Conservation (phyloP, 2,797 vertebrate species). For the Anabas testudineus region DNA sequence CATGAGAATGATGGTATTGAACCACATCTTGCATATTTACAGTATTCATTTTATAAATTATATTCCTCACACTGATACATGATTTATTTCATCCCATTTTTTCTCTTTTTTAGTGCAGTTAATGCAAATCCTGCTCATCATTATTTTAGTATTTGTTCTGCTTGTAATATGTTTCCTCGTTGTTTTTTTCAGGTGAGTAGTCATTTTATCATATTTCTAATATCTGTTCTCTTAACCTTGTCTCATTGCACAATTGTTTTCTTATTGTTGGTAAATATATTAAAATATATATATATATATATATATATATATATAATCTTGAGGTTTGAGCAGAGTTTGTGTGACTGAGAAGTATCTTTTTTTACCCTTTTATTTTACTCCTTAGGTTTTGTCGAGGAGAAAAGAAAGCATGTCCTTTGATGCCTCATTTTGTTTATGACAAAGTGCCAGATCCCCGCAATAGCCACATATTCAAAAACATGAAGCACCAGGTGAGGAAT, state of each 20-base stretch:
- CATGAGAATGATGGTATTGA: conserved; percentile 19
- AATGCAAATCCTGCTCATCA: fast-evolving
- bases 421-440: conserved; percentile 25
- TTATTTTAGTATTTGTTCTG: fast-evolving
- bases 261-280: not conserved
- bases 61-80: not conserved
- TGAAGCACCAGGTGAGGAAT: conserved; percentile 74
- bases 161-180: fast-evolving
- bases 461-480: conserved; percentile 76
- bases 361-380: not conserved
- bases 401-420: conserved; percentile 22
- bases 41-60: not conserved
- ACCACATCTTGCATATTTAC: not conserved
- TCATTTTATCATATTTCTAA: not conserved
- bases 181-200: conserved; percentile 47
- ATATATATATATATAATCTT: no score
- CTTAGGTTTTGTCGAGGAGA: conserved; percentile 4
- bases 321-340: not conserved
- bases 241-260: not conserved
- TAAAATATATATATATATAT: no score
- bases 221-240: not conserved
- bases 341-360: not conserved
- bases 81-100: not conserved
- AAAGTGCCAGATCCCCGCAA: conserved; percentile 84
- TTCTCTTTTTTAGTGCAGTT: conserved; percentile 37